These are phyloP conservation scores for Brachyalestes nurse DNA, from an alignment of 2,797 vertebrate species.

Conservation along the genomic window DNA sequence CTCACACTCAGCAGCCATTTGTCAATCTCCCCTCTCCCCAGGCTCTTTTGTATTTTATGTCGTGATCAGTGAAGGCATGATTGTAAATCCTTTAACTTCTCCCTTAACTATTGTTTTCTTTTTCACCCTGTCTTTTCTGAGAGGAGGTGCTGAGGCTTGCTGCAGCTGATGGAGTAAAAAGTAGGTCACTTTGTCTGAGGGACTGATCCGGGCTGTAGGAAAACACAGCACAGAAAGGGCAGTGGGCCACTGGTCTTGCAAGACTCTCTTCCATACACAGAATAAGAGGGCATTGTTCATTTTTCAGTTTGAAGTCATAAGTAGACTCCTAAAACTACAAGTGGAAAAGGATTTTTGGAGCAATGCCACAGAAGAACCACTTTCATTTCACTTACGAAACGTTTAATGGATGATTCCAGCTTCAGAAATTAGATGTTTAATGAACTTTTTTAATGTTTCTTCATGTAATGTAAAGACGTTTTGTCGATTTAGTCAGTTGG, in stretches of 20 bases:
- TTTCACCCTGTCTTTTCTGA: slow-evolving; percentile 6
- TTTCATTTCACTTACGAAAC: neutral
- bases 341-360: neutral
- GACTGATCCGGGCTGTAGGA: neutral
- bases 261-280: neutral
- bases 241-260: neutral
- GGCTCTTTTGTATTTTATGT: neutral
- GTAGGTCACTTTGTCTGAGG: slow-evolving; percentile 12
- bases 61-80: neutral
- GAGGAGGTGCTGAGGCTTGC: neutral
- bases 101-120: neutral
- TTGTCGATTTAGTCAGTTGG: neutral
- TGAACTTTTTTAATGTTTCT: neutral
- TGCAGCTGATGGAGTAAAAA: slow-evolving; percentile 8
- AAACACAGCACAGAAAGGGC: neutral
- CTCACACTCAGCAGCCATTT: neutral
- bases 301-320: neutral
- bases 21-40: neutral
- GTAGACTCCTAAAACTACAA: neutral
- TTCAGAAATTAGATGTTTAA: no score
- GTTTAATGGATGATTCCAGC: neutral
- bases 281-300: neutral
- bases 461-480: neutral
- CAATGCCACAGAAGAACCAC: neutral
- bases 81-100: slow-evolving; percentile 12